A percentile compares a stretch with the other conserved stretches of the same genome.
Evolutionary conservation across 2,888 invertebrate genomes (phyloP).

Genomic region (Capitulum mitella): DNA sequence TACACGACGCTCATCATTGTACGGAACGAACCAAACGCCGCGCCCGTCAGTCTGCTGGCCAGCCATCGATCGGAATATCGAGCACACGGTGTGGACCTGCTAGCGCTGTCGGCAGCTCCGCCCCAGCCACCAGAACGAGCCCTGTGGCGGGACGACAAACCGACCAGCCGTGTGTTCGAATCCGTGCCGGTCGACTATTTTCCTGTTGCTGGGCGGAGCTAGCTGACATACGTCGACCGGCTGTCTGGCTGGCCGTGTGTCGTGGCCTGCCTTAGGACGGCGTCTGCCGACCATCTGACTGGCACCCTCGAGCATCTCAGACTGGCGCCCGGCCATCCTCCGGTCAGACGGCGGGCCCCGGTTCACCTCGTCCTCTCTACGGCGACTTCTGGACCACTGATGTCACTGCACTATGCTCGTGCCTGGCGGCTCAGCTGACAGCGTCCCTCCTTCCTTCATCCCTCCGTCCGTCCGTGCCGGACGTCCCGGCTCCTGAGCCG

Average conservation of each 20-base stretch:
- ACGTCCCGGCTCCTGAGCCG: no score
- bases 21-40: constrained; percentile 32
- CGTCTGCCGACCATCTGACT: constrained; percentile 22
- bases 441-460: no score
- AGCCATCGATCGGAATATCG: constrained; percentile 32
- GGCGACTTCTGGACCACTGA: background rate
- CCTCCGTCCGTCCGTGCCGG: no score
- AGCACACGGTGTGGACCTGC: constrained; percentile 18
- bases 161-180: constrained; percentile 14
- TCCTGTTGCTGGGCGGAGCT: background rate
- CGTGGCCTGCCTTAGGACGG: background rate
- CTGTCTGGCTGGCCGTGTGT: constrained; percentile 27
- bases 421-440: no score
- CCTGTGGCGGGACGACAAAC: constrained; percentile 16
- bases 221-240: constrained; percentile 25
- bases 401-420: background rate
- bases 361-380: background rate
- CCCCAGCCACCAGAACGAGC: constrained; percentile 17
- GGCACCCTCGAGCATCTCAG: background rate
- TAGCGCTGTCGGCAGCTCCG: background rate
- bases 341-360: constrained; percentile 16
- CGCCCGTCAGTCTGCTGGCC: constrained; percentile 34
- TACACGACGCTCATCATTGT: constrained; percentile 33
- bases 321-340: background rate
- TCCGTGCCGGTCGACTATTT: background rate